Conservation (phyloP, 2,113 vertebrate species). For the Glaucidium brasilianum region DNA sequence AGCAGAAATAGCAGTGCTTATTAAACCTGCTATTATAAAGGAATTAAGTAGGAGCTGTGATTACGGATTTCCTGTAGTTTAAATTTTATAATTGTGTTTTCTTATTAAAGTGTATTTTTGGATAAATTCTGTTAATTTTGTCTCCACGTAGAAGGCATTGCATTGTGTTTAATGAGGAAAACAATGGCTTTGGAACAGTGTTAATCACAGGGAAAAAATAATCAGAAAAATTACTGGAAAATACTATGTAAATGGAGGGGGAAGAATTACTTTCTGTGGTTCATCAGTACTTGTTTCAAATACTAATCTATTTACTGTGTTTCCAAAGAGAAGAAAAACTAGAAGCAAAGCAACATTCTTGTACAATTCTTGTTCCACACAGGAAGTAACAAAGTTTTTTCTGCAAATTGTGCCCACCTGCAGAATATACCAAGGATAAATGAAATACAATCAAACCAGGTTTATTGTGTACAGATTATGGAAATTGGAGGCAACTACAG, state of each 20-base stretch:
- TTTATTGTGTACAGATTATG: neutral
- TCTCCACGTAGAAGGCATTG: neutral
- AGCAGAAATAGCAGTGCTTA: neutral
- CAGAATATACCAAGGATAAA: neutral
- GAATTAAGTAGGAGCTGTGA: neutral
- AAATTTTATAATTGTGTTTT: neutral
- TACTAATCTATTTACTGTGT: neutral
- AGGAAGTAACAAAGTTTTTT: neutral
- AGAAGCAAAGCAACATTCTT: neutral
- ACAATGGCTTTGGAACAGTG: neutral
- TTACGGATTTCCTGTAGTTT: neutral
- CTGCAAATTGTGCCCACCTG: neutral
- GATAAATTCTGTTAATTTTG: neutral
- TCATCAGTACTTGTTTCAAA: neutral
- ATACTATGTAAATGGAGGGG: neutral
- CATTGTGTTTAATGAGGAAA: neutral
- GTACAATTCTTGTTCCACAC: neutral
- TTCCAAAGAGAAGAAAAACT: neutral
- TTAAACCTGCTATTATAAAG: neutral
- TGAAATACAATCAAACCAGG: neutral
- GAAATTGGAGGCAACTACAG: neutral
- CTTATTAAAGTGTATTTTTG: neutral
- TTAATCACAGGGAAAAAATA: neutral
- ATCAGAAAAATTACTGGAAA: neutral
- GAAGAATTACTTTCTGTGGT: neutral